Conservation (phyloP, 1,140 invertebrate species). For the Bombus confusus region DNA sequence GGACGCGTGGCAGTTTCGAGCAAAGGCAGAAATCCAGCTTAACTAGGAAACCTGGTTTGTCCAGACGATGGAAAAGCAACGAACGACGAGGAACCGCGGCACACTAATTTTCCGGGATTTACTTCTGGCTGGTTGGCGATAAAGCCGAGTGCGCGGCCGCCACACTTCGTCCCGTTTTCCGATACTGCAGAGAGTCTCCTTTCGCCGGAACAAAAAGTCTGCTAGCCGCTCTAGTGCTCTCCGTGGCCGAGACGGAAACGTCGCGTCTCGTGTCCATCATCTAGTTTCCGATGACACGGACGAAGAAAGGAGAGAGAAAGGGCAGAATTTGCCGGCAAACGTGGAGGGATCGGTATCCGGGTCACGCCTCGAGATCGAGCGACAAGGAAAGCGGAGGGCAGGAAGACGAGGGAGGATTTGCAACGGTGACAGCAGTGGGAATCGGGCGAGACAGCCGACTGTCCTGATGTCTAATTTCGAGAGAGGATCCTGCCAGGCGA, state of each 20-base stretch:
- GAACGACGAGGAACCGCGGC: constrained; percentile 36
- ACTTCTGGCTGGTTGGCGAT: constrained; percentile 48
- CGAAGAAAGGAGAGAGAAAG: too few species aligned
- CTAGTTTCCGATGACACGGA: neutral
- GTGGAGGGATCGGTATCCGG: constrained; percentile 43
- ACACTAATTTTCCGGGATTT: constrained; percentile 66
- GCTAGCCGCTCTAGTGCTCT: constrained; percentile 7
- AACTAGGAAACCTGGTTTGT: constrained; percentile 14
- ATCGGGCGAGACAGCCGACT: constrained; percentile 34
- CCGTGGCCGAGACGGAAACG: neutral
- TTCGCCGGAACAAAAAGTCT: constrained; percentile 44
- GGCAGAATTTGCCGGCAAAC: constrained; percentile 18
- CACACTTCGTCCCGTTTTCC: constrained; percentile 37
- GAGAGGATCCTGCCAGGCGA: constrained; percentile 37
- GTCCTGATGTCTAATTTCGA: constrained; percentile 57
- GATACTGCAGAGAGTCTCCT: constrained; percentile 12
- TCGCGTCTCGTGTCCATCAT: constrained; percentile 32
- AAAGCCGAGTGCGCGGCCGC: constrained; percentile 16
- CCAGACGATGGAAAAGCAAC: constrained; percentile 26
- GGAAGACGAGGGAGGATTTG: neutral
- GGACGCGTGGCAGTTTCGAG: neutral
- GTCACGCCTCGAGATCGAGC: constrained; percentile 36
- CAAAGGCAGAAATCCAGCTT: neutral
- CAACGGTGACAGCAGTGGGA: constrained; percentile 37
- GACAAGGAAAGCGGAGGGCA: neutral